phyloP scores from a whole-genome alignment of 2,797 vertebrate genomes.

The Aratinga solstitialis region DNA sequence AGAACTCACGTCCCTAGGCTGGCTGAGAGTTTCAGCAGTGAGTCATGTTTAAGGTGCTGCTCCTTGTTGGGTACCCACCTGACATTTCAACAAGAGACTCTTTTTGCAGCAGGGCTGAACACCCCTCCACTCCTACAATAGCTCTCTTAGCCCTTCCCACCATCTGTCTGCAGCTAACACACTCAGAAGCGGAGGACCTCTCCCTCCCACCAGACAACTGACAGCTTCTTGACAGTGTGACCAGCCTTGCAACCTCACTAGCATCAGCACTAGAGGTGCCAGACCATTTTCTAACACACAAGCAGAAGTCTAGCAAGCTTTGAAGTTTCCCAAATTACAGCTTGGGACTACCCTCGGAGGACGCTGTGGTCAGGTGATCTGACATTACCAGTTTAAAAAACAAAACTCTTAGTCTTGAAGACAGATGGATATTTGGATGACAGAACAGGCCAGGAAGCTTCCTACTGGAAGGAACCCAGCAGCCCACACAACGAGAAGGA shows the following conservation, averaged over 20 bases:
- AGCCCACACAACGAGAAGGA: constrained; percentile 47
- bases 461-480: constrained; percentile 41
- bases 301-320: constrained; percentile 34
- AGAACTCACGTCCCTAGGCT: constrained; percentile 33
- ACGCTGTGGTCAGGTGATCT: constrained; percentile 44
- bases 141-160: neutral
- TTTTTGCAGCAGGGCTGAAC: constrained; percentile 22
- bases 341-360: constrained; percentile 3
- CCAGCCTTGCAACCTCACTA: neutral
- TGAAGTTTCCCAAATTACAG: constrained; percentile 54
- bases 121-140: neutral
- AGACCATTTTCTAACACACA: neutral
- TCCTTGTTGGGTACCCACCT: constrained; percentile 26
- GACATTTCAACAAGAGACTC: constrained; percentile 40
- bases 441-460: neutral
- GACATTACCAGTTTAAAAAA: constrained; percentile 50
- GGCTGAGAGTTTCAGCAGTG: constrained; percentile 12
- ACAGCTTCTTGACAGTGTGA: neutral
- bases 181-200: neutral
- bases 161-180: neutral
- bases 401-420: constrained; percentile 38
- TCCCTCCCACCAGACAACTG: neutral
- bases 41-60: constrained; percentile 49
- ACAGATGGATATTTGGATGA: constrained; percentile 58
- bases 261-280: neutral